Base-by-base conservation (phyloP, 2,888 invertebrate species). In the Aproaerema taeniolella region DNA sequence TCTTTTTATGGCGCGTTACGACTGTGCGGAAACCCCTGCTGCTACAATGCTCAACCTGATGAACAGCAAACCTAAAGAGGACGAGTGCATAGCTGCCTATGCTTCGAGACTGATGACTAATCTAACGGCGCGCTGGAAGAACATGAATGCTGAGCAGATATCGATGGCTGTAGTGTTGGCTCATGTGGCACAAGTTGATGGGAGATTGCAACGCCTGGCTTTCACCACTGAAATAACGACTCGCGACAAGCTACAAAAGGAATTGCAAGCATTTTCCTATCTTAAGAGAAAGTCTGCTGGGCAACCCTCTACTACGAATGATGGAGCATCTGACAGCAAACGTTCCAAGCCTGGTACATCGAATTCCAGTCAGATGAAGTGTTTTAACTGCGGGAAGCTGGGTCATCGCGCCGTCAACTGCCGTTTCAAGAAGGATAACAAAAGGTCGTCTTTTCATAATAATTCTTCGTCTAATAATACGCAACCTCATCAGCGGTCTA, bases 1-100 rank as follows among this genome's bases (percentile, higher is more conserved):
- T 11, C 9, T 40, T 16, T 49, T 49, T 17, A 20, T 35, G 4
- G 14, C 38, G 9, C 13, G 31, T 3, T 38, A 25, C 15, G 38
- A 38, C 16, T 15, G 25, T 4, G 2, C 12, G 1, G 38, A 39
- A 39, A 39, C 38, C 1, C 13, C 32, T 17, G 26, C 38, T 2
- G 32, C 38, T 6, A 26, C 31, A 8, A 5, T 39, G 2, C 15
- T 32, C 9, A 32, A 15, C 12, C 9, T 39, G 16, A 25, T 16
- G 8, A 31, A 20, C 9, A 11, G 17, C 11, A 38, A 24, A n/a
- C 38, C 32, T 1, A 10, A 32, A 8, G 38, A 39, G 7, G 9
- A 11, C 4, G 38, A 39, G 4, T 39, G 32, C 12, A 6, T 39
- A 4, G 31, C 38, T 11, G 9, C 16, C 1, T 38, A 38, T 9